phyloP scores from a whole-genome alignment of 1,140 invertebrate species.

The Zaprionus taronus region DNA sequence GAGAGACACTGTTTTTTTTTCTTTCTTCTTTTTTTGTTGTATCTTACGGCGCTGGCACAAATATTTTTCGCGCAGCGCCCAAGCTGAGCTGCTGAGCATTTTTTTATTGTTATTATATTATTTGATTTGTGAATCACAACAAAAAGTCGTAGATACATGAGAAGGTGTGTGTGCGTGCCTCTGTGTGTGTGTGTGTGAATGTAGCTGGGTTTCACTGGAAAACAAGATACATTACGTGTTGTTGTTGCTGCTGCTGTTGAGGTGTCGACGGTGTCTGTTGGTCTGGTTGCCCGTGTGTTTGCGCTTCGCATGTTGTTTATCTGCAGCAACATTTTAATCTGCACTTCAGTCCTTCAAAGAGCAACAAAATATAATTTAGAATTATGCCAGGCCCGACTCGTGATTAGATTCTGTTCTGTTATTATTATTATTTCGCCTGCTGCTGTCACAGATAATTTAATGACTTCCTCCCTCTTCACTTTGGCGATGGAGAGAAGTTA shows the following conservation, averaged over 20 bases:
- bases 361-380: slow-evolving; percentile 60
- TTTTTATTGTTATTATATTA: slow-evolving; percentile 72
- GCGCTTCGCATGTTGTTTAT: slow-evolving; percentile 62
- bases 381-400: slow-evolving; percentile 43
- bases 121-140: slow-evolving; percentile 79
- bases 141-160: slow-evolving; percentile 44
- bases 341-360: slow-evolving; percentile 52
- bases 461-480: slow-evolving; percentile 50
- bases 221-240: slow-evolving; percentile 64
- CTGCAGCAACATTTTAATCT: slow-evolving; percentile 76
- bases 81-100: slow-evolving; percentile 46
- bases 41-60: slow-evolving; percentile 72
- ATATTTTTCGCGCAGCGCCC: slow-evolving; percentile 71
- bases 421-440: slow-evolving; percentile 10
- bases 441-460: slow-evolving; percentile 61
- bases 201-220: slow-evolving; percentile 67
- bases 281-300: slow-evolving; percentile 44
- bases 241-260: slow-evolving; percentile 40
- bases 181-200: slow-evolving; percentile 28
- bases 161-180: slow-evolving; percentile 13
- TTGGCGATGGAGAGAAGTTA: too few relatives aligned
- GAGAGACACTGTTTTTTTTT: slow-evolving; percentile 53
- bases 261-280: slow-evolving; percentile 54
- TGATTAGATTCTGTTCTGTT: slow-evolving; percentile 64
- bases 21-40: slow-evolving; percentile 66